Percentiles rank a stretch among this genome's conserved stretches.
phyloP scores from a whole-genome alignment of 2,113 vertebrate genomes.

The Paraplagusia blochii region DNA sequence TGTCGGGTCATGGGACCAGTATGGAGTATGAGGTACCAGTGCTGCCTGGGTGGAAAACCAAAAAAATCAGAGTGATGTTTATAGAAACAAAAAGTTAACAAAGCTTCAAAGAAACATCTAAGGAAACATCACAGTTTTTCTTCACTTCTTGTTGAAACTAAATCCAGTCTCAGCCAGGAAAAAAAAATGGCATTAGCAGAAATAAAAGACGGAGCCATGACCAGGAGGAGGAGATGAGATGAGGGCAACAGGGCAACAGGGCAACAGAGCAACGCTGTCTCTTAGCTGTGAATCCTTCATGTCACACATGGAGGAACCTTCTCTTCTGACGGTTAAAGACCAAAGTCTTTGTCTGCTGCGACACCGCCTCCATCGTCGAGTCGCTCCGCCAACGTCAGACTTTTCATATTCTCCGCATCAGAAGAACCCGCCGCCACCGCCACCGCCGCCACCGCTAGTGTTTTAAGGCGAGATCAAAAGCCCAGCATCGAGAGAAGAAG shows the following conservation, averaged over 20 bases:
- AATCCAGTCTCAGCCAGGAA: too few relatives aligned
- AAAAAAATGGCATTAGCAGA: too few relatives aligned
- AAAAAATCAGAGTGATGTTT: too few relatives aligned
- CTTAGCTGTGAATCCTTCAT: slow-evolving; percentile 66
- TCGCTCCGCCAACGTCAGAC: slow-evolving; percentile 31
- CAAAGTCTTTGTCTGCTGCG: slow-evolving; percentile 48
- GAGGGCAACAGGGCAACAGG: slow-evolving; percentile 60
- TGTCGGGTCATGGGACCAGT: too few relatives aligned
- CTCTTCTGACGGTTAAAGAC: slow-evolving; percentile 37
- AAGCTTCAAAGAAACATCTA: too few relatives aligned
- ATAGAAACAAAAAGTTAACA: too few relatives aligned
- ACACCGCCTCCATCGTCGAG: slow-evolving; percentile 44
- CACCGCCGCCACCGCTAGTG: slow-evolving; percentile 41
- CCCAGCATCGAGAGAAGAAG: slow-evolving; percentile 43
- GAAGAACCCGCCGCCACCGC: slow-evolving; percentile 53
- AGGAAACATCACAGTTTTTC: too few relatives aligned
- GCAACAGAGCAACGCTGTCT: slow-evolving; percentile 61
- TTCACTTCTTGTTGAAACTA: too few relatives aligned
- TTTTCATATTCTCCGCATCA: slow-evolving; percentile 48
- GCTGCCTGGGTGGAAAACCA: too few relatives aligned
- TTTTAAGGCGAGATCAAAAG: slow-evolving; percentile 55
- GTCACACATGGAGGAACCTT: slow-evolving; percentile 53
- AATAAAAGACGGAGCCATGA: too few relatives aligned
- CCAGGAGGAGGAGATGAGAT: slow-evolving; percentile 58
- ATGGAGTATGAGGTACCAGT: too few relatives aligned